Evolutionary conservation across 2,113 vertebrate genomes (phyloP), one percentile per base, ranked within the genome.

Genomic region (Edolisoma coerulescens): DNA sequence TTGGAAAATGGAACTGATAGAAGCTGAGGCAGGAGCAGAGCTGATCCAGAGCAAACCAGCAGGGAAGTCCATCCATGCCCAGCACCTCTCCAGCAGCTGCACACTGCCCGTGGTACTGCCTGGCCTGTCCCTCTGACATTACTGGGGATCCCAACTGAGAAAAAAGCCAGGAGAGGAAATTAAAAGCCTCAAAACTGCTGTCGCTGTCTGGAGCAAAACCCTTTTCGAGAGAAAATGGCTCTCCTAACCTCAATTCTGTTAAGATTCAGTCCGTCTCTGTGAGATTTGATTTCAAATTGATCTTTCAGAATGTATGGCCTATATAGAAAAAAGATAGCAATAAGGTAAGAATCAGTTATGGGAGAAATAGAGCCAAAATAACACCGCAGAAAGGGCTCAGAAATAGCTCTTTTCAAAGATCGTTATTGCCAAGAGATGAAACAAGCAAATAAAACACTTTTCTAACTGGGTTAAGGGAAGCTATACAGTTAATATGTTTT

Each of bases 261-360:
- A 54, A 50, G 68, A 71, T 24, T 89, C 89, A 82, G 30, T 21
- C 50, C 63, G 50, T 65, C 84, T 89, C 89, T 16, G 30, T 15
- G 60, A 89, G 87, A 96, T 87, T 39, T 91, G 60, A 84, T 87
- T 94, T 94, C 84, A 91, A 84, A 89, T 18, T 78, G 75, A 94
- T 90, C 88, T 69, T 67, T 89, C 86, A 89, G 65, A 91, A 92
- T 24, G 27, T 52, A 69, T 32, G 28, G 60, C 37, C 79, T 70
- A 69, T 39, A 81, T 33, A 74, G 78, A 63, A 47, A 73, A 42
- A 78, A 83, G n/a, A 39, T 0, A n/a, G 47, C 42, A 63, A 63
- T 24, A 60, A 84, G 60, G 47, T 59, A 95, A 91, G 87, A 87
- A 67, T 22, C 81, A 89, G 64, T 78, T 91, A 50, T 50, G 52